phyloP scores from a whole-genome alignment of 2,797 vertebrate genomes.

The Scomberomorus guttatus region DNA sequence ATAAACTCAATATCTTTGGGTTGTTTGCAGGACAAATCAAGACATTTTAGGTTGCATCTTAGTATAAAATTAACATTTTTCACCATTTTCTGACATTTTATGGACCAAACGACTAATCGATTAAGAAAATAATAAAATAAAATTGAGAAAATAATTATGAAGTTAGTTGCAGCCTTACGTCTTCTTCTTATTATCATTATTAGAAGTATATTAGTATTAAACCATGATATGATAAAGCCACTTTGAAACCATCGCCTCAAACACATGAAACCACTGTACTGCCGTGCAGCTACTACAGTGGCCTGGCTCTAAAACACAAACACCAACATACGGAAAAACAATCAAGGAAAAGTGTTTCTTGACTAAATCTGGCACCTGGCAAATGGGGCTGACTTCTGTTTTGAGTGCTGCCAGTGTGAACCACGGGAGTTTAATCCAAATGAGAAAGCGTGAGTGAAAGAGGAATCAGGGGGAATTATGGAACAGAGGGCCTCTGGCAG shows the following conservation, averaged over 20 bases:
- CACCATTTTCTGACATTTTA: background rate
- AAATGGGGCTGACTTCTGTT: conserved; percentile 31
- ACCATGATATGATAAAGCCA: too few relatives aligned
- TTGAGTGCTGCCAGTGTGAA: conserved; percentile 29
- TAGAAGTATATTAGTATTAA: too few relatives aligned
- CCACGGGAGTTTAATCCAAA: conserved; percentile 34
- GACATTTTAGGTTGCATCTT: background rate
- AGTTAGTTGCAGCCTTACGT: too few relatives aligned
- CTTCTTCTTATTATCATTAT: too few relatives aligned
- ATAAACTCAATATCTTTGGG: too few relatives aligned
- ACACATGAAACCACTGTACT: background rate
- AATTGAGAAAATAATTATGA: too few relatives aligned
- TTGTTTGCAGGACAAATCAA: background rate
- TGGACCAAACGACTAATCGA: background rate
- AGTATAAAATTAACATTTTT: background rate
- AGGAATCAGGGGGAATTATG: conserved; percentile 39
- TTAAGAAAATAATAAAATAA: too few relatives aligned
- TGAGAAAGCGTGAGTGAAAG: conserved; percentile 14
- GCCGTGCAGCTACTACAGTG: background rate
- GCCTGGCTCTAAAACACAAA: background rate
- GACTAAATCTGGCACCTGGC: conserved; percentile 30
- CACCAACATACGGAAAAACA: background rate
- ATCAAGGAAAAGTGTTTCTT: conserved; percentile 5
- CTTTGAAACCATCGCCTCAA: too few relatives aligned
- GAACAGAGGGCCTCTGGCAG: conserved; percentile 25